Percentiles rank a stretch among this genome's conserved stretches.
phyloP scores from a whole-genome alignment of 2,888 invertebrate genomes.

The Scaptomyza flava region DNA sequence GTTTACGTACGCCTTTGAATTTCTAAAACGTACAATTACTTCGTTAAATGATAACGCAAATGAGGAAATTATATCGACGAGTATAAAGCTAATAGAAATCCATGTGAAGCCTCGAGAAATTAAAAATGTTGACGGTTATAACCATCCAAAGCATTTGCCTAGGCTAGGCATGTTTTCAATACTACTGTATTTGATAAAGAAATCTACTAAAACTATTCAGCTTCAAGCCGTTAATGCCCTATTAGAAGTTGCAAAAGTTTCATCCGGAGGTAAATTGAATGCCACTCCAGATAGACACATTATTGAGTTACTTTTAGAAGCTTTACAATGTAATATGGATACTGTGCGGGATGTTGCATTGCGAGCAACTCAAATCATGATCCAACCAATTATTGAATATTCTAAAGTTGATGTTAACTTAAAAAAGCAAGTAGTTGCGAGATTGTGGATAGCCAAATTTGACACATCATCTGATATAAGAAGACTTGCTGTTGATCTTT shows the following conservation, averaged over 20 bases:
- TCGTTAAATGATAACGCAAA: conserved; percentile 85
- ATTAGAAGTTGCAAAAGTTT: conserved; percentile 91
- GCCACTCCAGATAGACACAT: conserved; percentile 88
- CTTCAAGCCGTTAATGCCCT: conserved; percentile 92
- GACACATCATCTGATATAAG: conserved; percentile 92
- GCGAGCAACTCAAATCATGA: conserved; percentile 88
- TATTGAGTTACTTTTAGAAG: conserved; percentile 90
- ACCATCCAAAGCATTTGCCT: conserved; percentile 92
- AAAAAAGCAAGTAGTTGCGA: conserved; percentile 87
- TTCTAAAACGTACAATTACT: conserved; percentile 88
- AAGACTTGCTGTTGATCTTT: conserved; percentile 87
- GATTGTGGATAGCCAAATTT: conserved; percentile 93
- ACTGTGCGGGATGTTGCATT: conserved; percentile 92
- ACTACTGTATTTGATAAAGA: conserved; percentile 91
- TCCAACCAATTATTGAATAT: conserved; percentile 86
- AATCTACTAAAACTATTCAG: conserved; percentile 90
- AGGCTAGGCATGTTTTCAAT: conserved; percentile 92
- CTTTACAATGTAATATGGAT: conserved; percentile 89
- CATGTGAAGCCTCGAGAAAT: conserved; percentile 88
- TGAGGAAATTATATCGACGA: conserved; percentile 86
- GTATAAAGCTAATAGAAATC: conserved; percentile 88
- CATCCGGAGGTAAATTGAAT: conserved; percentile 88
- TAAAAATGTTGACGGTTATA: conserved; percentile 82
- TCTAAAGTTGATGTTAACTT: conserved; percentile 32
- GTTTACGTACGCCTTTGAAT: conserved; percentile 93